A percentile compares a stretch with the other conserved stretches of the same genome.
These are phyloP conservation scores for Zonotrichia albicollis DNA, from an alignment of 2,797 vertebrate species.

Conservation along the genomic window DNA sequence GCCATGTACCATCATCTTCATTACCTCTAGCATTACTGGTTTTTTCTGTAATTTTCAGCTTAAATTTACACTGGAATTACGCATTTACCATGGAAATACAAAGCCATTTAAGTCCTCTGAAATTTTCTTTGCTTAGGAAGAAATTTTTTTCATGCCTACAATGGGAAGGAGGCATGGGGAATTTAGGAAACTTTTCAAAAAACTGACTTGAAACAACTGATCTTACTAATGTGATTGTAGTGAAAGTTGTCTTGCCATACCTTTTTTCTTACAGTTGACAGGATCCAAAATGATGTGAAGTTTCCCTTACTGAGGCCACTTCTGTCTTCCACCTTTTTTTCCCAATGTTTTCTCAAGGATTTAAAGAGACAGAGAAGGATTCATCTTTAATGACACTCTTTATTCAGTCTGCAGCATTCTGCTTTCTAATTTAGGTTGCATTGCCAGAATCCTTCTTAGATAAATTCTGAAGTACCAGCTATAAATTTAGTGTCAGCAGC, in stretches of 20 bases:
- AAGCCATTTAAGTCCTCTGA: background rate
- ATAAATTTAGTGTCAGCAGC: conserved; percentile 13
- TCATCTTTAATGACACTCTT: background rate
- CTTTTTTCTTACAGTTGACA: background rate
- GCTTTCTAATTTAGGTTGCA: background rate
- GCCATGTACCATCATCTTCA: background rate
- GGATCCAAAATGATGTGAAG: background rate
- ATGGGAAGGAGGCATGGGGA: background rate
- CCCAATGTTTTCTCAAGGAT: background rate
- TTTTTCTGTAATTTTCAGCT: background rate
- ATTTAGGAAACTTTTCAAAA: background rate
- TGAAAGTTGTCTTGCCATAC: background rate
- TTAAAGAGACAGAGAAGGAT: background rate
- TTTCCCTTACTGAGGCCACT: background rate
- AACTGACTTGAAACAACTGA: background rate
- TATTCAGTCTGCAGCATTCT: background rate
- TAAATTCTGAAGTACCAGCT: background rate
- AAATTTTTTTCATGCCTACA: background rate
- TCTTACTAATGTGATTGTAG: background rate
- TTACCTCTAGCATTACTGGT: background rate
- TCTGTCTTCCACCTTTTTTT: background rate
- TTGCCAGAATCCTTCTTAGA: background rate
- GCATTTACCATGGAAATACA: background rate
- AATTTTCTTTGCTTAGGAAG: background rate
- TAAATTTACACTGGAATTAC: background rate